phyloP scores from a whole-genome alignment of 92 coral and sea anemone genomes.

The Zoanthus gigantus region DNA sequence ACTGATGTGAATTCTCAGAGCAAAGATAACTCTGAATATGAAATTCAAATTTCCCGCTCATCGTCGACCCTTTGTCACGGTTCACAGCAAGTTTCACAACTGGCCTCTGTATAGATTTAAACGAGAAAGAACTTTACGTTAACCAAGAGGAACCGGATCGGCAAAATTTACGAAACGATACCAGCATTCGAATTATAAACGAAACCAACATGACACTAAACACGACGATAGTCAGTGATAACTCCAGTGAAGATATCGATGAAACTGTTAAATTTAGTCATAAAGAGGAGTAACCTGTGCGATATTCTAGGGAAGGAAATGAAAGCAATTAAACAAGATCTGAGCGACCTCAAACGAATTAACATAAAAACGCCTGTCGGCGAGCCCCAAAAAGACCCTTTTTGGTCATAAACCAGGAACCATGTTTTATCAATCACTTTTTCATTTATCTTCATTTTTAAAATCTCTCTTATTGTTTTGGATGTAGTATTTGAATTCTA shows the following conservation, averaged over 20 bases:
- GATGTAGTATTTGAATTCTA: conserved; percentile 25
- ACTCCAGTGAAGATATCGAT: conserved; percentile 23
- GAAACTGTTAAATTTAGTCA: conserved; percentile 25
- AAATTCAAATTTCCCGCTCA: conserved; percentile 31
- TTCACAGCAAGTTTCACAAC: conserved; percentile 19
- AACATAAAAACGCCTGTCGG: no score
- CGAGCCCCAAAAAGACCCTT: no score
- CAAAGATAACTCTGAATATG: conserved; percentile 29
- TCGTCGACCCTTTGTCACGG: conserved; percentile 20
- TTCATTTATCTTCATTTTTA: not conserved
- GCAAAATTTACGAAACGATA: conserved; percentile 26
- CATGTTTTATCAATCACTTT: no score
- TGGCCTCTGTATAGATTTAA: conserved; percentile 17
- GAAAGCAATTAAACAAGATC: conserved; percentile 36
- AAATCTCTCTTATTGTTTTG: conserved; percentile 29
- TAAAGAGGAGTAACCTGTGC: conserved; percentile 19
- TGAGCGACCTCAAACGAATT: conserved; percentile 38
- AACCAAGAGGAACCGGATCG: conserved; percentile 28
- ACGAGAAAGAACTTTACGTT: conserved; percentile 22
- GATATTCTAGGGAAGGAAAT: conserved; percentile 31
- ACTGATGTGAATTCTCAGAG: conserved; percentile 23
- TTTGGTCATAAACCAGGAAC: not conserved
- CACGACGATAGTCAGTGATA: conserved; percentile 24
- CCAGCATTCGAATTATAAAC: conserved; percentile 27
- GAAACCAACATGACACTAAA: conserved; percentile 28